A percentile compares a stretch with the other conserved stretches of the same genome.
phyloP scores from a whole-genome alignment of 2,113 vertebrate genomes.

The Turnix velox region DNA sequence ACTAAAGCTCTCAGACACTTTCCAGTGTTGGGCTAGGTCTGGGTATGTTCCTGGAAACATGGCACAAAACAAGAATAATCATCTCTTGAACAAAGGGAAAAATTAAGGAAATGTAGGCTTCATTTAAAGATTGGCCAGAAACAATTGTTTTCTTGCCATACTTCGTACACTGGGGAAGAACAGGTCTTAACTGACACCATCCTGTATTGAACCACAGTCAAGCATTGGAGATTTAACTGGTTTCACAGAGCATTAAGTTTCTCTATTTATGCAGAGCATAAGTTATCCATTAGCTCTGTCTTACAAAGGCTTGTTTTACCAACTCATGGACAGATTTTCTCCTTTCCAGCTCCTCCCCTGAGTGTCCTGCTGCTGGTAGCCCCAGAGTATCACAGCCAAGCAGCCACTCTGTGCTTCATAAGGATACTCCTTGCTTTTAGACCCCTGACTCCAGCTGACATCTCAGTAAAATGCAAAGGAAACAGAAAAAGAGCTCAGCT shows the following conservation, averaged over 20 bases:
- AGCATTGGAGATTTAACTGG: background rate
- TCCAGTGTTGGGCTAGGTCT: background rate
- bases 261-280: background rate
- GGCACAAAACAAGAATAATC: background rate
- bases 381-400: background rate
- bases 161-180: background rate
- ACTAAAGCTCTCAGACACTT: background rate
- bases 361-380: rapidly evolving
- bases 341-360: background rate
- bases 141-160: background rate
- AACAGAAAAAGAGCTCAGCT: background rate
- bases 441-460: background rate
- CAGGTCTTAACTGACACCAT: background rate
- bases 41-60: background rate
- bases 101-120: background rate
- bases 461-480: rapidly evolving
- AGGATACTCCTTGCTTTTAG: background rate
- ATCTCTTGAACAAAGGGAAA: background rate
- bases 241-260: background rate
- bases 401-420: rapidly evolving
- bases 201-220: background rate
- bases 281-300: background rate
- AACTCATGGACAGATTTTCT: background rate
- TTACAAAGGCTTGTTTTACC: background rate
- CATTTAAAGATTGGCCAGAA: background rate